A percentile compares a stretch with the other conserved stretches of the same genome.
phyloP scores from a whole-genome alignment of 2,888 invertebrate genomes.

The Pardosa pseudoannulata region DNA sequence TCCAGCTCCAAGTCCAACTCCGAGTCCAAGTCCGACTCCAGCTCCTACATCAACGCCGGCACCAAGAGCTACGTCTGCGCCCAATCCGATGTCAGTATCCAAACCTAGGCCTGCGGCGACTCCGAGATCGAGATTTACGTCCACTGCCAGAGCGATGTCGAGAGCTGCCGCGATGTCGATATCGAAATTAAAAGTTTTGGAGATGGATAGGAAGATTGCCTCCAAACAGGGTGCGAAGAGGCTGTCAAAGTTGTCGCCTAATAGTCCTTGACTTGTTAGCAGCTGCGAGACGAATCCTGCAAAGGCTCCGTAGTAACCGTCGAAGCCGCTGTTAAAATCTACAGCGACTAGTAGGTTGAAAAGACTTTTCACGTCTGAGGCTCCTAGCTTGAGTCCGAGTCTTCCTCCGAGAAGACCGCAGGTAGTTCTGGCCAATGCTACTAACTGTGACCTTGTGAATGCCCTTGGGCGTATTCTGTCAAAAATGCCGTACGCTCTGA shows the following conservation, averaged over 20 bases:
- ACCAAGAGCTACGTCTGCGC: neutral
- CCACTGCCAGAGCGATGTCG: neutral
- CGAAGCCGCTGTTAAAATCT: no score
- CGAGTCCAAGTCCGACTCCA: neutral
- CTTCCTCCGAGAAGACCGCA: no score
- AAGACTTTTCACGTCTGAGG: no score
- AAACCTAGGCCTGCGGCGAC: neutral
- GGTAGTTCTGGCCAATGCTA: no score
- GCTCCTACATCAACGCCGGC: neutral
- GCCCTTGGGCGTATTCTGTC: neutral
- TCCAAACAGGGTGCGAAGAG: neutral
- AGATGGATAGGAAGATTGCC: neutral
- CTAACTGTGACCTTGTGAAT: no score
- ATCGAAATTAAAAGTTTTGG: neutral
- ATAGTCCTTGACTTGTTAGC: no score
- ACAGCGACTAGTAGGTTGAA: no score
- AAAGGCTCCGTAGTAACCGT: no score
- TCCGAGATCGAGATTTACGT: neutral
- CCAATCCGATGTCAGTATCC: neutral
- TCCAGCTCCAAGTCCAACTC: neutral
- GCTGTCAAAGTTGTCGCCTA: neutral
- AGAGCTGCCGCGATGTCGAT: neutral
- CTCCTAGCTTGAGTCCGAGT: no score
- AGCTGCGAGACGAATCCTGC: no score
- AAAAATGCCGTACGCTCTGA: neutral